Evolutionary conservation across 2,113 vertebrate species (phyloP).

Genomic region (Callipepla squamata): DNA sequence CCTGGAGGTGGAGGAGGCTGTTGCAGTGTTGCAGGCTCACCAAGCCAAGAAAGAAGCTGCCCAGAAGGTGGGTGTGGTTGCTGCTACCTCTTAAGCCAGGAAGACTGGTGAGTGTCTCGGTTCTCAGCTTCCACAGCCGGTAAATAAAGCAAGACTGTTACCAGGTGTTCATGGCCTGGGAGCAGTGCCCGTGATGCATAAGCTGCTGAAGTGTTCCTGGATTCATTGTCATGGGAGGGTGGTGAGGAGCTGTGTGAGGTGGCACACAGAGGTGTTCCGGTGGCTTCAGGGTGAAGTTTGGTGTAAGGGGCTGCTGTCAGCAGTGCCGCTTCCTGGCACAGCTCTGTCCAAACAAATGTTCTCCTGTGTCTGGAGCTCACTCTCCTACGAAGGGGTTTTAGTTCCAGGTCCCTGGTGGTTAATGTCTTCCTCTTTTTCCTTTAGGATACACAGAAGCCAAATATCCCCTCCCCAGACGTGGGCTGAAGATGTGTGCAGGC

Average conservation of each 20-base stretch:
- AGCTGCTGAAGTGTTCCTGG: background rate
- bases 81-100: slow-evolving; percentile 90
- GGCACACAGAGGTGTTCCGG: background rate
- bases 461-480: slow-evolving; percentile 67
- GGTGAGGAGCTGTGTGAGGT: too few species aligned
- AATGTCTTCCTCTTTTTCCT: background rate
- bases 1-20: slow-evolving; percentile 93
- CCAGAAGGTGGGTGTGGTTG: slow-evolving; percentile 91
- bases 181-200: background rate
- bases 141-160: fast-evolving
- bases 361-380: background rate
- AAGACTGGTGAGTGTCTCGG: slow-evolving; percentile 66
- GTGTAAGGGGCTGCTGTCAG: background rate
- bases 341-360: background rate
- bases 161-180: background rate
- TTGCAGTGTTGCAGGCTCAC: slow-evolving; percentile 96
- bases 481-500: slow-evolving; percentile 72
- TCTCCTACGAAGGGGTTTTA: background rate
- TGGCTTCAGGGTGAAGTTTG: background rate
- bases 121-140: background rate
- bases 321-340: background rate
- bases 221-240: background rate
- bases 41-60: slow-evolving; percentile 99
- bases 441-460: slow-evolving; percentile 79
- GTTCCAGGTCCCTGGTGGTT: background rate